These are phyloP conservation scores for Cepphus grylle DNA, from an alignment of 2,113 vertebrate genomes.

Conservation along the genomic window DNA sequence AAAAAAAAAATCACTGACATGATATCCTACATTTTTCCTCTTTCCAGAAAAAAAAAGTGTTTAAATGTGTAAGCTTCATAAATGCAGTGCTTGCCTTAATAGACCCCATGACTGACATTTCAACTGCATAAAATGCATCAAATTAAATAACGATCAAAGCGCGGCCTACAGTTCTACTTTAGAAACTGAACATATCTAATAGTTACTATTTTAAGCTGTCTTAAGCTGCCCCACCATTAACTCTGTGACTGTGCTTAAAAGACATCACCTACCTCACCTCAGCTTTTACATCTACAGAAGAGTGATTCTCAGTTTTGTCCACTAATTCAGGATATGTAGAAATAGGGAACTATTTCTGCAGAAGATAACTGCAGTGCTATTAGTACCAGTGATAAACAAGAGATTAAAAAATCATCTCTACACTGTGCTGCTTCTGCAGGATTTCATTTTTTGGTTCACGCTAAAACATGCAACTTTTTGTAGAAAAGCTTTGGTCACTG, in stretches of 20 bases:
- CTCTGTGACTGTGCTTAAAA: background rate
- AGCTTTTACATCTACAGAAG: background rate
- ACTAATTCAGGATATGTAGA: background rate
- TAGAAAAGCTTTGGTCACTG: background rate
- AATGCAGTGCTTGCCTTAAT: background rate
- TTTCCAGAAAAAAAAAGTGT: background rate
- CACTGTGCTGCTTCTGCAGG: background rate
- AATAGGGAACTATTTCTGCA: background rate
- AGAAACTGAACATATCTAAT: background rate
- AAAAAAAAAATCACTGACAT: background rate
- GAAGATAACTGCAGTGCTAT: background rate
- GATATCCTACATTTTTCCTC: background rate
- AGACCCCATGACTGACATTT: background rate
- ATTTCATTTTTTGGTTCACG: background rate
- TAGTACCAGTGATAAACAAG: background rate
- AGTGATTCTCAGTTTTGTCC: background rate
- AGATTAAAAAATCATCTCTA: background rate
- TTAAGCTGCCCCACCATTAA: background rate
- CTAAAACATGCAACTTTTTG: background rate
- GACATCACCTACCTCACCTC: background rate
- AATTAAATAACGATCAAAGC: conserved; percentile 3
- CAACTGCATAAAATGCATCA: background rate
- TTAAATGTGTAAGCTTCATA: background rate
- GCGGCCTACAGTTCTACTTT: background rate
- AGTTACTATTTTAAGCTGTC: background rate